Evolutionary conservation across 1,140 invertebrate genomes (phyloP).

Genomic region (Papilio glaucus): DNA sequence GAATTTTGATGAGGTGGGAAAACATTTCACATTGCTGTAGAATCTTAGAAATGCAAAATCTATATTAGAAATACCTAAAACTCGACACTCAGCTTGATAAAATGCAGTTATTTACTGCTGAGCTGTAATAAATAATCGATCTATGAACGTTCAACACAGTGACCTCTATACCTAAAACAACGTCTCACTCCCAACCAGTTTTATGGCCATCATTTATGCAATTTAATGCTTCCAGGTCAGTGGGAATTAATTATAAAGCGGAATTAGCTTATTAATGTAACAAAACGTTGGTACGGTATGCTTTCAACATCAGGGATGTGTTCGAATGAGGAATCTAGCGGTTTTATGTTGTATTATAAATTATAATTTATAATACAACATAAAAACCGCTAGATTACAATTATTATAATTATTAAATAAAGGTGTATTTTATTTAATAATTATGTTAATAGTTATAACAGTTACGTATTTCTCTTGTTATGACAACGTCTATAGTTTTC

Average conservation of each 20-base stretch:
- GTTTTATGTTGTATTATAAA: neutral
- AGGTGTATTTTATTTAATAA: neutral
- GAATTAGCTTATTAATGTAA: slow-evolving; percentile 31
- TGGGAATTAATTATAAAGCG: slow-evolving; percentile 46
- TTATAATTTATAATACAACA: slow-evolving; percentile 3
- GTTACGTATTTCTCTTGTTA: too few relatives aligned
- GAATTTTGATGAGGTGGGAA: neutral
- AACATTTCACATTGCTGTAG: neutral
- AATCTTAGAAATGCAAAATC: too few relatives aligned
- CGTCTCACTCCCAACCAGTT: slow-evolving; percentile 53
- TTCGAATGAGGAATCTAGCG: slow-evolving; percentile 6
- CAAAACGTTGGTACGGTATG: slow-evolving; percentile 9
- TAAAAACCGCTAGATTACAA: too few relatives aligned
- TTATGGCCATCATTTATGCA: slow-evolving; percentile 50
- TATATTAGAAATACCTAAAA: neutral
- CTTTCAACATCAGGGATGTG: slow-evolving; percentile 10
- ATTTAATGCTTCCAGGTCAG: slow-evolving; percentile 59
- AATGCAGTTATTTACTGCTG: slow-evolving; percentile 19
- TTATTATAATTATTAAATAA: too few relatives aligned
- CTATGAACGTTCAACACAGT: slow-evolving; percentile 48
- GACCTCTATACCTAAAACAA: slow-evolving; percentile 52
- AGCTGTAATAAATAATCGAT: slow-evolving; percentile 6
- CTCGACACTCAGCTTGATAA: neutral
- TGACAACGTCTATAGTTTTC: too few relatives aligned
- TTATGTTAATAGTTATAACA: neutral